Conservation (phyloP, 2,113 vertebrate genomes). For the Gymnobelideus leadbeateri region DNA sequence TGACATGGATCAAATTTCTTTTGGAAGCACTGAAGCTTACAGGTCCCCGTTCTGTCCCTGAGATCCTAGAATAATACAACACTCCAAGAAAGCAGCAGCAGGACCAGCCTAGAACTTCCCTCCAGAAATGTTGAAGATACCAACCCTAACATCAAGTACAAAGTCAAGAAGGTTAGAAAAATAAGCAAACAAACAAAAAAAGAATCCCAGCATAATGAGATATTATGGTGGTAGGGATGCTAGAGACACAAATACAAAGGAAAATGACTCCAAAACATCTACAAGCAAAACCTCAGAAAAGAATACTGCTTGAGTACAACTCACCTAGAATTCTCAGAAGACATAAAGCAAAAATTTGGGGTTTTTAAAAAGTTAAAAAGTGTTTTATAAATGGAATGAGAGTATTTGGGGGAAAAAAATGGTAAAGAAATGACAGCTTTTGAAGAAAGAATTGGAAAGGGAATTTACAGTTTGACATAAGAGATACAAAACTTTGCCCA, state of each 20-base stretch:
- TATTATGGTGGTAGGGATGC: neutral
- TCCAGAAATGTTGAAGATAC: neutral
- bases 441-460: neutral
- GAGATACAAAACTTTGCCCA: neutral
- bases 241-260: neutral
- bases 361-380: neutral
- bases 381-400: neutral
- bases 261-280: neutral
- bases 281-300: neutral
- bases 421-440: neutral
- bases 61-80: neutral
- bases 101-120: neutral
- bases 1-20: neutral
- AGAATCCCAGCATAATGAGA: neutral
- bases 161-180: neutral
- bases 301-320: neutral
- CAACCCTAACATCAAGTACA: neutral
- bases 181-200: neutral
- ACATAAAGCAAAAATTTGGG: neutral
- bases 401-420: neutral
- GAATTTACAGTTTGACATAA: neutral
- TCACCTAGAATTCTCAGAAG: neutral
- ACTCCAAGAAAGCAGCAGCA: neutral
- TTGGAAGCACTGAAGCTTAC: neutral
- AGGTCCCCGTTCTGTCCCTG: neutral